phyloP scores from a whole-genome alignment of 1,140 invertebrate species.

The Cepaea nemoralis region DNA sequence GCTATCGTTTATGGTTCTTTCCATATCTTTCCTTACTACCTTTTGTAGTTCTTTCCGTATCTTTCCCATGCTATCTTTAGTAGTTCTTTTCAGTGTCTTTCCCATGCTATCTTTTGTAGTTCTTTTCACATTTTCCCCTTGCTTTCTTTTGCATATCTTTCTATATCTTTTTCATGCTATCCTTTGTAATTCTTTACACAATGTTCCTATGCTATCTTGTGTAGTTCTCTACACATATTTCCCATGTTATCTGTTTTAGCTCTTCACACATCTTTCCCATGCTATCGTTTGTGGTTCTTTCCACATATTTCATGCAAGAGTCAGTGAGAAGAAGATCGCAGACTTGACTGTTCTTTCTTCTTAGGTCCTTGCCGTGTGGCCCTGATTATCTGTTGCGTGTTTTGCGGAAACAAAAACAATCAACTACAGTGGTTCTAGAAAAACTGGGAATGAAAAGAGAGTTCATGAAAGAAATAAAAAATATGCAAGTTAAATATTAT shows the following conservation, averaged over 20 bases:
- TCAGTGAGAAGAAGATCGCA: too few species aligned
- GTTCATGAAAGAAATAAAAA: too few species aligned
- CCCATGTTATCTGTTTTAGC: not conserved
- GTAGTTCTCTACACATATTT: not conserved
- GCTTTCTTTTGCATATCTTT: not conserved
- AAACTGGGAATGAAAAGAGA: too few species aligned
- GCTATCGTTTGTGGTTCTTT: not conserved
- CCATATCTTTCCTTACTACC: not conserved
- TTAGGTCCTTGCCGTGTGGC: too few species aligned
- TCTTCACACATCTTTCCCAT: not conserved
- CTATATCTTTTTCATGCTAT: not conserved
- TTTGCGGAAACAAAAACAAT: too few species aligned
- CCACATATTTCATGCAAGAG: not conserved
- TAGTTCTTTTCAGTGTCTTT: not conserved
- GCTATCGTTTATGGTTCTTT: not conserved
- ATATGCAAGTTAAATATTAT: too few species aligned
- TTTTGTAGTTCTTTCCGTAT: not conserved
- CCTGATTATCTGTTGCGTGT: too few species aligned
- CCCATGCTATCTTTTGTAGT: not conserved
- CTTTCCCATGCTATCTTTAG: not conserved
- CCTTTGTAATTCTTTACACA: not conserved
- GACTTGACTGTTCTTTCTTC: too few species aligned
- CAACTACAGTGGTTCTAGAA: too few species aligned
- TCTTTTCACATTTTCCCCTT: not conserved
- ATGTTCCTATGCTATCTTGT: not conserved